Conservation (phyloP, 1,140 invertebrate species). For the Zaprionus tsacasi region DNA sequence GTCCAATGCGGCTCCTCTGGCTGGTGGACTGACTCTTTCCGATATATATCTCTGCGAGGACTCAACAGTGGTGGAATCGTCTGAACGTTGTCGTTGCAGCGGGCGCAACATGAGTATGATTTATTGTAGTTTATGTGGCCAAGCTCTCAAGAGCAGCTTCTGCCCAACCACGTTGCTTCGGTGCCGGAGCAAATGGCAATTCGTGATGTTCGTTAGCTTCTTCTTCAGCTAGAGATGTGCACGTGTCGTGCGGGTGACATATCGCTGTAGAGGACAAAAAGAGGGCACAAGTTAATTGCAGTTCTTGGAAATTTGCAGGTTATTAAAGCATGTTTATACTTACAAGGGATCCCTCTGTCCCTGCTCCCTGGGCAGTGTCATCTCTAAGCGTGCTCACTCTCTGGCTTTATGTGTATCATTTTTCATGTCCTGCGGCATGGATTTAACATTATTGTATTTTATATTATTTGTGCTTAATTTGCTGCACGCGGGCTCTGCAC, state of each 20-base stretch:
- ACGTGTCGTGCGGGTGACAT: constrained; percentile 8
- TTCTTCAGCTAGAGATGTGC: constrained; percentile 21
- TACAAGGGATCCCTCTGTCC: neutral
- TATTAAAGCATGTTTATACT: neutral
- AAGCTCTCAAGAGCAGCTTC: constrained; percentile 50
- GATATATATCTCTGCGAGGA: constrained; percentile 28
- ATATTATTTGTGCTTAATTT: constrained; percentile 79
- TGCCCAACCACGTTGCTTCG: constrained; percentile 26
- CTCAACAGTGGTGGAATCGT: constrained; percentile 12
- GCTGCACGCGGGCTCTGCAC: constrained; percentile 52
- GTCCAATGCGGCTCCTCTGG: constrained; percentile 37
- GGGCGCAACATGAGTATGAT: constrained; percentile 76
- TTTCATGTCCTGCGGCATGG: constrained; percentile 69
- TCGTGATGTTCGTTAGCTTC: constrained; percentile 46
- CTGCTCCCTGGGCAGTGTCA: constrained; percentile 12
- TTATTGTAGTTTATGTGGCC: constrained; percentile 68
- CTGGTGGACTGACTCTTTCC: constrained; percentile 12
- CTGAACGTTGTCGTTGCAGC: constrained; percentile 50
- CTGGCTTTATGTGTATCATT: constrained; percentile 69
- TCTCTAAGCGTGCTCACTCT: constrained; percentile 17
- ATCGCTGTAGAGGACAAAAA: neutral
- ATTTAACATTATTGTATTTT: constrained; percentile 71
- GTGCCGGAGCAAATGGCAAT: constrained; percentile 14
- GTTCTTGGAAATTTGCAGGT: neutral
- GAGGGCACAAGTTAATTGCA: constrained; percentile 2